Evolutionary conservation across 2,888 invertebrate genomes (phyloP), one percentile per base, ranked within the genome.

Genomic region (Gibbula magus): DNA sequence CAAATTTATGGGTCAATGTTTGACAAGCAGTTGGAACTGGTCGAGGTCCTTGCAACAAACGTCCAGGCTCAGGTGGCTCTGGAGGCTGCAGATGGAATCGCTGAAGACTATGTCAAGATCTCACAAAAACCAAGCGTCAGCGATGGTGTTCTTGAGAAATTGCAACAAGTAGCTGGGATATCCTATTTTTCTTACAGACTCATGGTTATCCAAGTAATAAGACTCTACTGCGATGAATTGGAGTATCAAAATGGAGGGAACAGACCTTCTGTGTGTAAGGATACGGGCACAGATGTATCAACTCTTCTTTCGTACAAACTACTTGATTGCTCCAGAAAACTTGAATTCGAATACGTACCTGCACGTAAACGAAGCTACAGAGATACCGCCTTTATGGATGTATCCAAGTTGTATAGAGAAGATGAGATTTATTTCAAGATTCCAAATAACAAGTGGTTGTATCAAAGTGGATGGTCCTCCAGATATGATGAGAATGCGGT

Each of bases 391-490:
- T 70, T n/a, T n/a, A 35, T 70, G 70, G n/a, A 35, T 39, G 8
- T 70, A 20, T 35, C 32, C 2, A 70, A 70, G 35, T 20, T 70
- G 7, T 70, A 70, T 39, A 20, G 32, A 32, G 70, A 39, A 18
- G 16, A 70, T n/a, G 35, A 70, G 8, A n/a, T 70, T 8, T 35
- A 35, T n/a, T 70, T 70, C 32, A 70, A 39, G 10, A 70, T 70
- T 20, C 70, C 70, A 35, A 70, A 39, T 35, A 70, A 35, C 70
- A 70, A 35, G 39, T 70, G 70, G 70, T 25, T 70, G 39, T 70
- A 70, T 20, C 16, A 7, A 20, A 35, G 18, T n/a, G 70, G 70
- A n/a, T 70, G 70, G 70, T 35, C 35, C n/a, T 35, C 39, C 18
- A 39, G 8, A 32, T 32, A 32, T 1, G 70, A 70, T 39, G 18